A percentile compares a stretch with the other conserved stretches of the same genome.
Conservation (phyloP, 2,888 invertebrate genomes). For the Iselma pallidipennis region DNA sequence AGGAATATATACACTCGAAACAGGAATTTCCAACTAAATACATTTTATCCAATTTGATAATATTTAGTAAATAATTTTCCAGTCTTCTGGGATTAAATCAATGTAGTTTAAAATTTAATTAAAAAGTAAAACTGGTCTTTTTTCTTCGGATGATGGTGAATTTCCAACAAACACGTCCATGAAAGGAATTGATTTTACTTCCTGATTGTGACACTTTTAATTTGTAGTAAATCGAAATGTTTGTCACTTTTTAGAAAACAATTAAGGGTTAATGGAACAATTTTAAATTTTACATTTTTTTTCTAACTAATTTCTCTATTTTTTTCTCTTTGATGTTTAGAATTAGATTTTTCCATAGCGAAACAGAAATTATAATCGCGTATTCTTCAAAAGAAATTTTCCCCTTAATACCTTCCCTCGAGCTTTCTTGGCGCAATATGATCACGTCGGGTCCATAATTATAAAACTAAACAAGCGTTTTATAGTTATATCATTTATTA, state of each 20-base stretch:
- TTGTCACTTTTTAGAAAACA: conserved; percentile 1
- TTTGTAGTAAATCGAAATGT: conserved; percentile 7
- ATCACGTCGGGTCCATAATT: conserved; percentile 1
- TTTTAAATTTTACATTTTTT: not conserved
- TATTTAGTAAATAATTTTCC: not conserved
- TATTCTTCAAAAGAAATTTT: not conserved
- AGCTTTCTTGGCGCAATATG: conserved; percentile 1
- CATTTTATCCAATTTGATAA: not conserved
- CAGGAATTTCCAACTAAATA: not conserved
- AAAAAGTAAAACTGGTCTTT: not conserved
- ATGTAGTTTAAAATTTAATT: conserved; percentile 3
- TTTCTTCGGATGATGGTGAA: not conserved
- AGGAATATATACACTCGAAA: not conserved
- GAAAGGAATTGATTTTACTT: conserved; percentile 13
- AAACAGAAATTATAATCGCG: not conserved
- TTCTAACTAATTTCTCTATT: not conserved
- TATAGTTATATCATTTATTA: not conserved
- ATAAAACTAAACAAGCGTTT: conserved; percentile 4
- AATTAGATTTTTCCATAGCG: too few relatives aligned
- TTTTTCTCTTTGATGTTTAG: not conserved
- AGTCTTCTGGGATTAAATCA: not conserved
- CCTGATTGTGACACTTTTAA: conserved; percentile 21
- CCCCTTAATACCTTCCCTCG: not conserved
- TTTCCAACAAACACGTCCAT: not conserved
- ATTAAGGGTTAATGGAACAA: conserved; percentile 2